Conservation (phyloP, 2,113 vertebrate genomes). For the Caranx ignobilis region DNA sequence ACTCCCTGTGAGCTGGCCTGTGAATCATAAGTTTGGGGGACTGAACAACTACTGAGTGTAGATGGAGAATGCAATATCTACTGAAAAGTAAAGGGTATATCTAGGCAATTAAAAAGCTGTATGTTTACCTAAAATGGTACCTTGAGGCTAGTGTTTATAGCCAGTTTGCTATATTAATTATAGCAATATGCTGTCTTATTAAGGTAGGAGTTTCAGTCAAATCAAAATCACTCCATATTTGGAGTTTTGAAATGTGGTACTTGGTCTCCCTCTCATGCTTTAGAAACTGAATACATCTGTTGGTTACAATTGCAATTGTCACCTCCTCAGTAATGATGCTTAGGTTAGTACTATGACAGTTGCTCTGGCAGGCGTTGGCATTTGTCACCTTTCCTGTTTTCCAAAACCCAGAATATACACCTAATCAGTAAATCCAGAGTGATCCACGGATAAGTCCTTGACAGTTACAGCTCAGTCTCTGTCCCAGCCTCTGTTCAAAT, state of each 20-base stretch:
- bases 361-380: slow-evolving; percentile 31
- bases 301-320: slow-evolving; percentile 5
- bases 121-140: slow-evolving; percentile 16
- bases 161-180: background rate
- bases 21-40: slow-evolving; percentile 28
- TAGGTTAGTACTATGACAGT: slow-evolving; percentile 19
- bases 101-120: background rate
- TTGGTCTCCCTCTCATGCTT: slow-evolving; percentile 1
- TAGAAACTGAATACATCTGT: slow-evolving; percentile 7
- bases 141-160: slow-evolving; percentile 10
- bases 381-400: slow-evolving; percentile 42
- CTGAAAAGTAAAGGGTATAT: slow-evolving; percentile 29
- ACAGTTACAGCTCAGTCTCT: slow-evolving; percentile 20
- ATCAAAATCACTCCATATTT: background rate
- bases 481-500: slow-evolving; percentile 3
- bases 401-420: slow-evolving; percentile 29
- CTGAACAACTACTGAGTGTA: slow-evolving; percentile 39
- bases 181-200: background rate
- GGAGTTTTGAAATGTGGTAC: background rate
- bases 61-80: background rate
- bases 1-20: slow-evolving; percentile 22
- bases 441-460: slow-evolving; percentile 4
- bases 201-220: background rate
- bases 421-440: slow-evolving; percentile 33
- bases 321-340: slow-evolving; percentile 22